Evolutionary conservation across 2,888 invertebrate species (phyloP).

Genomic region (Dermolepida albohirtum): DNA sequence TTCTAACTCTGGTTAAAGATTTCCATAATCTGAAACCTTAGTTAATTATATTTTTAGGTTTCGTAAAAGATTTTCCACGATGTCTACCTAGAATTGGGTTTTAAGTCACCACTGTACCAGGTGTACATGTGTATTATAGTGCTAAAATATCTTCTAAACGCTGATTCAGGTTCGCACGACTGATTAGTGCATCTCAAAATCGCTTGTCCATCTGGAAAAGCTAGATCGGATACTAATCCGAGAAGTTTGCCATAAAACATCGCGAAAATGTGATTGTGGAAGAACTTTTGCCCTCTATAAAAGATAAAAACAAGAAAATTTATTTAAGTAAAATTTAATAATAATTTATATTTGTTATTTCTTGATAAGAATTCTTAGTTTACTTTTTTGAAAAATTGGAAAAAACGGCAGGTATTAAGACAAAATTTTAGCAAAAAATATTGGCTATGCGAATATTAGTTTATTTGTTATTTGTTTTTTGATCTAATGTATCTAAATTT

Average conservation of each 20-base stretch:
- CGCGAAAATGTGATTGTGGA: conserved; percentile 76
- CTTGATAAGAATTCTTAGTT: too few relatives aligned
- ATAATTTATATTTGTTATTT: too few relatives aligned
- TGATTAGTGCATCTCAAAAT: conserved; percentile 79
- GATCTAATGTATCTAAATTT: too few relatives aligned
- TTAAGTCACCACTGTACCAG: conserved; percentile 83
- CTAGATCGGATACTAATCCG: conserved; percentile 80
- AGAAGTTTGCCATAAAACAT: conserved; percentile 79
- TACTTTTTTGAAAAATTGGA: too few relatives aligned
- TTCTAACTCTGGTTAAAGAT: conserved; percentile 75
- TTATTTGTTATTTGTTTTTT: too few relatives aligned
- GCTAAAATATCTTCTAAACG: conserved; percentile 82
- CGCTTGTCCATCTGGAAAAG: conserved; percentile 78
- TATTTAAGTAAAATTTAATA: too few relatives aligned
- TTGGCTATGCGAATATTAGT: too few relatives aligned
- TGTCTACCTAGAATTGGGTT: conserved; percentile 71
- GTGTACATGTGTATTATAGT: conserved; percentile 82
- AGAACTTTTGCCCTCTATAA: conserved; percentile 79
- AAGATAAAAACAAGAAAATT: background rate
- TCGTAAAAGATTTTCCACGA: background rate
- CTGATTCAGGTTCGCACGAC: conserved; percentile 73
- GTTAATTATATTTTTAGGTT: background rate
- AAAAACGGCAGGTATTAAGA: too few relatives aligned
- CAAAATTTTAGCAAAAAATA: too few relatives aligned
- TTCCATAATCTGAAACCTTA: conserved; percentile 71